Evolutionary conservation across 1,140 invertebrate species (phyloP), one percentile per base, ranked within the genome.

Genomic region (Zaprionus lachaisei): DNA sequence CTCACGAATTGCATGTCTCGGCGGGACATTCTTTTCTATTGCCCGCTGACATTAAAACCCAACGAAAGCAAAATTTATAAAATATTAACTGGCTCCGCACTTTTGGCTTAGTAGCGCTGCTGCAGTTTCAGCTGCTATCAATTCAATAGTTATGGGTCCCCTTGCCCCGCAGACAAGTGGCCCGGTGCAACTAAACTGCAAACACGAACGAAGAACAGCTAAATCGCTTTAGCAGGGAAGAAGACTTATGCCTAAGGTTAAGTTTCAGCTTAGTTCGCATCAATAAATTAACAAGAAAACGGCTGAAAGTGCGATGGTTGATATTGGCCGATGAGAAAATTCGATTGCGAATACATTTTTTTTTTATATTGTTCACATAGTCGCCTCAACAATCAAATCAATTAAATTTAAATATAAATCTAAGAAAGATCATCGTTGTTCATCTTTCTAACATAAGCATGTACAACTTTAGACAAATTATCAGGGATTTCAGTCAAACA

Each of bases 21-120:
- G 14, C 34, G 49, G 62, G 55, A 63, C 63, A 83, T 83, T 87
- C 79, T 77, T 80, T 87, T 69, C 84, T 80, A 83, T 87, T 89
- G 80, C 80, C 80, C 60, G 60, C 66, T 80, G 73, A 86, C 79
- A 86, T 86, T 86, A 86, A 86, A 86, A 87, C 80, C 83, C 84
- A 66, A 67, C 60, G 82, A 72, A 65, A 85, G 84, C 68, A 76
- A 83, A 89, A 89, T 87, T 83, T 87, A 83, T 87, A 87, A 83
- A 87, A 89, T 87, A 87, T 89, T 83, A 87, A 89, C 84, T 87
- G 73, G 83, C 80, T 82, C 56, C 61, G 26, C 57, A 63, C 64
- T 74, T 56, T 54, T 28, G 28, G 51, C 24, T 37, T 49, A 58
- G 56, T 47, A 44, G 57, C 38, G 20, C 63, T 68, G 31, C 62